phyloP scores from a whole-genome alignment of 2,888 invertebrate genomes.

The Sepioteuthis lessoniana region DNA sequence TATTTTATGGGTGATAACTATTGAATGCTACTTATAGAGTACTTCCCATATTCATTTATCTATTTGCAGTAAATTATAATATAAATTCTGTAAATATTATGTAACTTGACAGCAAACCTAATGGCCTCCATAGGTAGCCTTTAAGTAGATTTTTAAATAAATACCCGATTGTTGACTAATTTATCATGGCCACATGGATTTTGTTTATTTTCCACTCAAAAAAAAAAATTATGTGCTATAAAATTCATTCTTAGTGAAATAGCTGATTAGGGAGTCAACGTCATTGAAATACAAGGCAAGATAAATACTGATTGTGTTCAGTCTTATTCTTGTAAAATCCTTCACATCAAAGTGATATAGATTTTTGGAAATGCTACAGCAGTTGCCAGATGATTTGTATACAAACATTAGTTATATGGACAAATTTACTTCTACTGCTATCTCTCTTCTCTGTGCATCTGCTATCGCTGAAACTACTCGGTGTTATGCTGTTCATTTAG shows the following conservation, averaged over 20 bases:
- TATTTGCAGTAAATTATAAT: too few relatives aligned
- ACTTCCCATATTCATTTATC: too few relatives aligned
- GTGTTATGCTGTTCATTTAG: conserved; percentile 7
- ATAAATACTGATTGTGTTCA: background rate
- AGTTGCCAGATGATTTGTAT: conserved; percentile 2
- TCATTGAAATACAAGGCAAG: background rate
- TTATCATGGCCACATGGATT: background rate
- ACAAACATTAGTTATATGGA: background rate
- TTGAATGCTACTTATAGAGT: too few relatives aligned
- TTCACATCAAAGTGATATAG: background rate
- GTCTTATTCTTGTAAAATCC: background rate
- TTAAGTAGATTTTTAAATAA: too few relatives aligned
- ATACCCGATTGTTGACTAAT: background rate
- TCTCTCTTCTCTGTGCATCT: background rate
- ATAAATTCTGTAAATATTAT: too few relatives aligned
- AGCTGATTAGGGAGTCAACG: background rate
- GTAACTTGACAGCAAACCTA: too few relatives aligned
- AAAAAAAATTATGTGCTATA: background rate
- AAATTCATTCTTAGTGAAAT: background rate
- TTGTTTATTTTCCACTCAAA: background rate
- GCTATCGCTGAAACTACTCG: background rate
- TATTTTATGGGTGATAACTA: too few relatives aligned
- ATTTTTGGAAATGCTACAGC: background rate
- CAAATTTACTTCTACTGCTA: background rate
- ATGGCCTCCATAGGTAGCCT: too few relatives aligned